phyloP scores from a whole-genome alignment of 2,797 vertebrate species.

The Syngnathus rostellatus region DNA sequence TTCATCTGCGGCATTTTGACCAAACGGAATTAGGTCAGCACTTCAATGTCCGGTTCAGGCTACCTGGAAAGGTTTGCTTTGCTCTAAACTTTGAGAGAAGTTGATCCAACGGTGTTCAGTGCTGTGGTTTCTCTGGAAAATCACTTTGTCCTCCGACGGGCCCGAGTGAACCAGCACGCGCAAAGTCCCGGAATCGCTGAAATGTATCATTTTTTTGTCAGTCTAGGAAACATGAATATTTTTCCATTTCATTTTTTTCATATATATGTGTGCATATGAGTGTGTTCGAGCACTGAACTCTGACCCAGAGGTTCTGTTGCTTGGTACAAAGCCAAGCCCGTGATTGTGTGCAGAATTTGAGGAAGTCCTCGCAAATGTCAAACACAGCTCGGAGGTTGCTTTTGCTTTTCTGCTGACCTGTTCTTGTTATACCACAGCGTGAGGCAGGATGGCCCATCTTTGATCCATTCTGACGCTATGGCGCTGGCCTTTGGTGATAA shows the following conservation, averaged over 20 bases:
- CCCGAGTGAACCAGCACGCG: constrained; percentile 41
- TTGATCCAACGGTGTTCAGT: constrained; percentile 50
- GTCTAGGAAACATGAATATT: not conserved
- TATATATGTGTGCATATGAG: not conserved
- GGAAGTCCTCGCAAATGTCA: constrained; percentile 48
- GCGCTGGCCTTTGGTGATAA: constrained; percentile 28
- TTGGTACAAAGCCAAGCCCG: constrained; percentile 49
- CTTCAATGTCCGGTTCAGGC: not conserved
- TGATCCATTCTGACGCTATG: constrained; percentile 65
- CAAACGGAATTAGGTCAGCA: not conserved
- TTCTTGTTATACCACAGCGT: constrained; percentile 64
- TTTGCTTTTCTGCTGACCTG: constrained; percentile 53
- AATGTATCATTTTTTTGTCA: not conserved
- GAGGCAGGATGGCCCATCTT: constrained; percentile 48
- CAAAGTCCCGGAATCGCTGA: constrained; percentile 56
- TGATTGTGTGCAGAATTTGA: constrained; percentile 51
- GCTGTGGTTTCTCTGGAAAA: constrained; percentile 46
- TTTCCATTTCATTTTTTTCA: too few species aligned
- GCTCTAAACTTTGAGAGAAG: constrained; percentile 46
- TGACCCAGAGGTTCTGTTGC: constrained; percentile 27
- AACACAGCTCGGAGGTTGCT: constrained; percentile 22
- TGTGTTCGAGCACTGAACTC: constrained; percentile 22
- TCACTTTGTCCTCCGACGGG: constrained; percentile 20
- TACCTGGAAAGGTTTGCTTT: constrained; percentile 59
- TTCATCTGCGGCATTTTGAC: not conserved